Conservation (phyloP, 2,113 vertebrate species). For the Dissostichus mawsoni region DNA sequence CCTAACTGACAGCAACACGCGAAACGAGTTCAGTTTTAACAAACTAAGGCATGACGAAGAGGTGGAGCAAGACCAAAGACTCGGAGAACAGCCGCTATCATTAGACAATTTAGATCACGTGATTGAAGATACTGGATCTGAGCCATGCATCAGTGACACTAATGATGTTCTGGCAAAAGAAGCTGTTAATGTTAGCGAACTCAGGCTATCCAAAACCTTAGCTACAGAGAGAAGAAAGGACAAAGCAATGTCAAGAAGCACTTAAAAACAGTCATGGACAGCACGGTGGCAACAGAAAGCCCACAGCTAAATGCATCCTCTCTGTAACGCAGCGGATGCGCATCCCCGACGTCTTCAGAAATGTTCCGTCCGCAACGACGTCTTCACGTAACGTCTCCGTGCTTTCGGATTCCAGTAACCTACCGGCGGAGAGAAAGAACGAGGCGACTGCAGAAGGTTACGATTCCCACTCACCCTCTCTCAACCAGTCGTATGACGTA, state of each 20-base stretch:
- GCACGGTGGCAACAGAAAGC: neutral
- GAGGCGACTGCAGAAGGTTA: slow-evolving; percentile 3
- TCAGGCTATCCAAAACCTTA: slow-evolving; percentile 22
- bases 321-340: slow-evolving; percentile 57
- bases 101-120: slow-evolving; percentile 15
- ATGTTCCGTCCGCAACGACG: neutral
- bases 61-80: slow-evolving; percentile 10
- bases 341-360: slow-evolving; percentile 64
- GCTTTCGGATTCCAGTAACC: slow-evolving; percentile 53
- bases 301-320: slow-evolving; percentile 24
- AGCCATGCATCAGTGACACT: neutral
- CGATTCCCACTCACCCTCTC: slow-evolving; percentile 36
- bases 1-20: slow-evolving; percentile 9
- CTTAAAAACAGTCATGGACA: slow-evolving; percentile 4
- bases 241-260: neutral
- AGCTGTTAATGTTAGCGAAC: slow-evolving; percentile 7
- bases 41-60: neutral
- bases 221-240: slow-evolving; percentile 22
- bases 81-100: slow-evolving; percentile 1
- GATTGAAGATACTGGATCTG: slow-evolving; percentile 19
- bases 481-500: slow-evolving; percentile 80
- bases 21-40: slow-evolving; percentile 27
- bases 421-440: slow-evolving; percentile 7
- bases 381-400: slow-evolving; percentile 1
- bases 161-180: slow-evolving; percentile 3